A percentile compares a stretch with the other conserved stretches of the same genome.
Conservation (phyloP, 2,797 vertebrate species). For the Channallabes apus region DNA sequence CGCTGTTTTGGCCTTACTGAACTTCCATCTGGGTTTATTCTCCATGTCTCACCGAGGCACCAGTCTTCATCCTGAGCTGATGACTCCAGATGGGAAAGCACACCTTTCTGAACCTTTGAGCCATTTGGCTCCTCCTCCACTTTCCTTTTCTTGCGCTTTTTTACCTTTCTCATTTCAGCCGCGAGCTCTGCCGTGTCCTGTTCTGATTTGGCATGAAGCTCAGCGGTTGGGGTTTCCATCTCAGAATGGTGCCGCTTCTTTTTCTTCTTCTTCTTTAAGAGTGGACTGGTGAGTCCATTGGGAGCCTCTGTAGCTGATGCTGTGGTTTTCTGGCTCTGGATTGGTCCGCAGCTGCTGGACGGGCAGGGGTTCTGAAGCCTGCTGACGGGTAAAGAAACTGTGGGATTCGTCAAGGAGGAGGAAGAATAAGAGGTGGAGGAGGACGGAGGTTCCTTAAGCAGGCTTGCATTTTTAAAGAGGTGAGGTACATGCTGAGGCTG, state of each 20-base stretch:
- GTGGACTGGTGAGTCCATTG: slow-evolving; percentile 34
- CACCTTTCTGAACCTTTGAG: neutral
- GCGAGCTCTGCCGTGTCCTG: slow-evolving; percentile 37
- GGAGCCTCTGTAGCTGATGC: neutral
- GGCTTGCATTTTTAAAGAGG: slow-evolving; percentile 64
- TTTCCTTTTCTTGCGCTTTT: slow-evolving; percentile 67
- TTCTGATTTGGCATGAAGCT: neutral
- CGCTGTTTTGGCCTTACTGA: slow-evolving; percentile 34
- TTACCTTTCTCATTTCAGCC: slow-evolving; percentile 68
- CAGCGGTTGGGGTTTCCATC: slow-evolving; percentile 43
- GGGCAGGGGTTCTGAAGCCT: slow-evolving; percentile 53
- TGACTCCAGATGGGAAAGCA: slow-evolving; percentile 61
- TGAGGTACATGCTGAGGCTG: slow-evolving; percentile 63
- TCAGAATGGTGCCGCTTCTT: slow-evolving; percentile 71
- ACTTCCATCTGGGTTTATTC: slow-evolving; percentile 49
- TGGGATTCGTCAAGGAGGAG: slow-evolving; percentile 59
- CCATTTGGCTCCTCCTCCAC: slow-evolving; percentile 45
- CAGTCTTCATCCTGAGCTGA: slow-evolving; percentile 72
- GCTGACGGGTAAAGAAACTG: slow-evolving; percentile 65
- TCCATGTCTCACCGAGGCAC: slow-evolving; percentile 75
- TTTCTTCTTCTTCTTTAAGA: slow-evolving; percentile 68
- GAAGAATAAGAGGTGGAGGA: slow-evolving; percentile 34
- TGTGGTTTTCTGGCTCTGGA: slow-evolving; percentile 45
- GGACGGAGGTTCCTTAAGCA: slow-evolving; percentile 63
- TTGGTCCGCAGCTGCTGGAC: slow-evolving; percentile 52